Base-by-base conservation (phyloP, 2,797 vertebrate genomes). In the Strix occidentalis region DNA sequence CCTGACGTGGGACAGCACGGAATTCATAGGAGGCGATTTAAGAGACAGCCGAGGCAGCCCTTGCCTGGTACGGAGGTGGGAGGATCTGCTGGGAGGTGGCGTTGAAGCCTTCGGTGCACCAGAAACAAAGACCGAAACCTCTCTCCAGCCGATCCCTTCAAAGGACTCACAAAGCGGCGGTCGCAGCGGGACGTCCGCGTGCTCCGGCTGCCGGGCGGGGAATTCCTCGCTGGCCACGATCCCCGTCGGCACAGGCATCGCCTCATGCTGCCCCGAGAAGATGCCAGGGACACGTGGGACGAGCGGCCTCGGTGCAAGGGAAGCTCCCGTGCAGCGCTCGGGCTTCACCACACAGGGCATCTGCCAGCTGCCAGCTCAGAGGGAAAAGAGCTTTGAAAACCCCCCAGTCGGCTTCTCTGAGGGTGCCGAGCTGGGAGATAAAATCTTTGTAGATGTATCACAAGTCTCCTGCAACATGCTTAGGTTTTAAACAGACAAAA, bases 221-320 rank as follows among this genome's bases (percentile, higher is more conserved):
- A 46, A 18, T 16, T 35, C 53, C 66, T 35, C 5, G 0, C 51
- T 10, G 33, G 13, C 16, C 1, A 1, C 12, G 11, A 23, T 26
- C 39, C 65, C 19, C 7, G 0, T 24, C 1, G 0, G 37, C 57
- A 14, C 33, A 20, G 3, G 18, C 8, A 1, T 28, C 3, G 1
- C 43, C 43, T 46, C 2, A 4, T 0, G 2, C 53, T 60, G 58
- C 60, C 35, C 35, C 1, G 2, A 23, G n/a, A 16, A 74, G 79
- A 19, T n/a, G 72, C 53, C 3, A 13, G 31, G 78, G 63, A 50
- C 3, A 1, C 3, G 3, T 13, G 37, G 14, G 53, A n/a, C 3
- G 3, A 35, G 31, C 21, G 56, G 26, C 26, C 83, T 63, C 0
- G 0, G 48, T 25, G 75, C n/a, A 7, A 18, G 37, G 29, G 39